Conservation (phyloP, 2,113 vertebrate species). For the Syrmaticus mikado region DNA sequence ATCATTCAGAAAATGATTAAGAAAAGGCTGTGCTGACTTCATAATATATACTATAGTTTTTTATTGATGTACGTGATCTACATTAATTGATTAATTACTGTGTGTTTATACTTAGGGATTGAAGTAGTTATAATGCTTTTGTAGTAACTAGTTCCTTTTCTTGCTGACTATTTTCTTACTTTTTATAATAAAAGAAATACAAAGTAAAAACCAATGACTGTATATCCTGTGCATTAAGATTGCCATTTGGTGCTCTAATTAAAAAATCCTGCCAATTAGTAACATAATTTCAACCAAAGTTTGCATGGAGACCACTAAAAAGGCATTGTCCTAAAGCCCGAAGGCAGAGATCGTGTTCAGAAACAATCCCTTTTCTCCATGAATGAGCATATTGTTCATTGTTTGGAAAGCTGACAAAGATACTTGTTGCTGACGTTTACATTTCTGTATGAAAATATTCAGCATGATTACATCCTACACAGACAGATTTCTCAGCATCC, state of each 20-base stretch:
- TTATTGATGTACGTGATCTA: slow-evolving; percentile 17
- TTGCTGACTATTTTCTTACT: slow-evolving; percentile 12
- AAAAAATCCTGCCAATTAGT: slow-evolving; percentile 77
- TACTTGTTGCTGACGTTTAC: slow-evolving; percentile 60
- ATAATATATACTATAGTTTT: slow-evolving; percentile 31
- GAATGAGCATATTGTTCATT: slow-evolving; percentile 56
- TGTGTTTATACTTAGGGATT: slow-evolving; percentile 70
- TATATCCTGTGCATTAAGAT: slow-evolving; percentile 51
- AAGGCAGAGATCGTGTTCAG: slow-evolving; percentile 54
- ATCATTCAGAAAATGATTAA: slow-evolving; percentile 19
- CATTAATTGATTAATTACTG: slow-evolving; percentile 76
- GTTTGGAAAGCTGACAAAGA: slow-evolving; percentile 66
- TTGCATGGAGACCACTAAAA: slow-evolving; percentile 68
- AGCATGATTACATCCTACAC: neutral
- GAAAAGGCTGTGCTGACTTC: slow-evolving; percentile 61
- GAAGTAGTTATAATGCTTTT: slow-evolving; percentile 58
- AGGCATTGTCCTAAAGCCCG: slow-evolving; percentile 49
- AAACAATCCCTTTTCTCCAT: slow-evolving; percentile 63
- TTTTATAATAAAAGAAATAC: slow-evolving; percentile 69
- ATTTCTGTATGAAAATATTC: slow-evolving; percentile 60
- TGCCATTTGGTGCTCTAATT: slow-evolving; percentile 75
- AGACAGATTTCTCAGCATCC: slow-evolving; percentile 16
- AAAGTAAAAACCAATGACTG: slow-evolving; percentile 66
- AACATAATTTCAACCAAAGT: slow-evolving; percentile 73
- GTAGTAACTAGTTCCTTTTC: slow-evolving; percentile 50